Conservation (phyloP, 2,888 invertebrate genomes). For the Acrobasis repandana region DNA sequence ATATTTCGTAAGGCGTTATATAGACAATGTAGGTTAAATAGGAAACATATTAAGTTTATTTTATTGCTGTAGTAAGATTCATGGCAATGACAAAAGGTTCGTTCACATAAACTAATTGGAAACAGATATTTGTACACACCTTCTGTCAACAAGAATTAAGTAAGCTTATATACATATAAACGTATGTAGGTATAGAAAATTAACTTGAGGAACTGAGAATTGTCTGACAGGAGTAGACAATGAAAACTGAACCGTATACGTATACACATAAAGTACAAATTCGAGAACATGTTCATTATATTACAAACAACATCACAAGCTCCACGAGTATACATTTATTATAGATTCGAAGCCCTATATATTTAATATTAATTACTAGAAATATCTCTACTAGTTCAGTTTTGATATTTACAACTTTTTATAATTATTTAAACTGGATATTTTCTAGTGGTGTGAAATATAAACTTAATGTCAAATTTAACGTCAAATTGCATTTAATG, state of each 20-base stretch:
- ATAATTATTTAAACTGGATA: neutral
- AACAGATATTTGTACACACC: too few relatives aligned
- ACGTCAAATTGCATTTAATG: too few relatives aligned
- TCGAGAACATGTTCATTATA: neutral
- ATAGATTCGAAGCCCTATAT: conserved; percentile 7
- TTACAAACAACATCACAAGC: conserved; percentile 9
- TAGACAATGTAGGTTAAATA: too few relatives aligned
- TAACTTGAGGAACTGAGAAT: neutral
- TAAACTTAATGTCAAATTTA: too few relatives aligned
- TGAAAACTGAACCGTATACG: neutral
- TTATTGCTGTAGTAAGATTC: too few relatives aligned
- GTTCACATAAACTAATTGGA: too few relatives aligned
- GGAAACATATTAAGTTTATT: too few relatives aligned
- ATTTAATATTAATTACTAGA: neutral
- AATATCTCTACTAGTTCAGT: neutral
- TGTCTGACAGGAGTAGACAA: neutral
- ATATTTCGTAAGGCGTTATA: too few relatives aligned
- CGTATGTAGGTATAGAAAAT: neutral
- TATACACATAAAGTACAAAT: conserved; percentile 3
- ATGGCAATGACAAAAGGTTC: too few relatives aligned
- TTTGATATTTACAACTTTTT: conserved; percentile 18
- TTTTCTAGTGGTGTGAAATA: neutral
- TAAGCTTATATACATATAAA: too few relatives aligned
- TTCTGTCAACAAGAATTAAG: too few relatives aligned
- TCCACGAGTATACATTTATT: neutral